Base-by-base conservation (phyloP, 2,113 vertebrate genomes). In the Odocoileus virginianus region DNA sequence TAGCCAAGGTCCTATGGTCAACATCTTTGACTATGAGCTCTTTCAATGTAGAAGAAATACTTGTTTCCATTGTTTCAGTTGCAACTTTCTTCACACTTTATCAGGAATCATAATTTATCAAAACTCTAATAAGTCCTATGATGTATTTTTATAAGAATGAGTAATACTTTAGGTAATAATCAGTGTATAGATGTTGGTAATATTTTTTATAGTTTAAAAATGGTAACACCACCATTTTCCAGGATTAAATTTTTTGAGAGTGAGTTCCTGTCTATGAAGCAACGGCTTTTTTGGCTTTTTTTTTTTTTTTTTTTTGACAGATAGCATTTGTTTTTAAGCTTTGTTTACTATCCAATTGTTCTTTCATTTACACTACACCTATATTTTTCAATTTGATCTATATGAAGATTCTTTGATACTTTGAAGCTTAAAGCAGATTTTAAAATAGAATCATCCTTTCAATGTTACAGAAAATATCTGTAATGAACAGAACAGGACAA, bases 381-480 rank as follows among this genome's bases (percentile, higher is more conserved):
- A 67, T 64, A 81, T 93, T 82, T 91, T 67, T 4, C 10, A 96
- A 86, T 83, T 45, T 3, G 55, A 25, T 50, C 28, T 43, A 23
- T 15, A 64, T 12, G 17, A 4, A 79, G 79, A 87, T 45, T 87
- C 19, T 78, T 16, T 19, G 83, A 58, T 71, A 40, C 0, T 83
- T 85, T 92, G 16, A 79, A 8, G 17, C 71, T 96, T 95, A 93
- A 82, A 64, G 67, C 4, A 87, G 61, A 60, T 78, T 93, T 87
- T 54, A 16, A 74, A 58, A 89, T 17, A 91, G 43, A n/a, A 91
- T 58, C 12, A 90, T 50, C 10, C 13, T 93, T 95, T 84, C 45
- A 85, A 79, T 98, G 94, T 96, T 87, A 96, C 36, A 96, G 74
- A 98, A 94, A 94, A 47, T n/a, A 15, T 58, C 84, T 91, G 14